Evolutionary conservation across 2,888 invertebrate genomes (phyloP).

Genomic region (Pyrocoelia pectoralis): DNA sequence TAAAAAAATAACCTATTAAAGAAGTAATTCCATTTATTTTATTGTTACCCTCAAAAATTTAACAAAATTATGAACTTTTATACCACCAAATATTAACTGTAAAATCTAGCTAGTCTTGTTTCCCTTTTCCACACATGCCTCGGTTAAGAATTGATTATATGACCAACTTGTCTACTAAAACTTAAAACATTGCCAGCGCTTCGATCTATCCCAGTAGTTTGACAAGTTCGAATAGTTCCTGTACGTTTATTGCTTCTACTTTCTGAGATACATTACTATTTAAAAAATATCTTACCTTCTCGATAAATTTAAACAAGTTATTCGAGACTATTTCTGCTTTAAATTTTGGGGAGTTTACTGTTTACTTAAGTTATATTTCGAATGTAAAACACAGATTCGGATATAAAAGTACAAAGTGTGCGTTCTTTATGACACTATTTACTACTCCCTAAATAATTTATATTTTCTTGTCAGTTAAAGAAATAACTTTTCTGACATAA

Average conservation of each 20-base stretch:
- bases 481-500: too few relatives aligned
- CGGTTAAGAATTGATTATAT: slow-evolving; percentile 32
- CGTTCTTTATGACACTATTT: too few relatives aligned
- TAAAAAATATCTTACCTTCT: background rate
- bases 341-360: background rate
- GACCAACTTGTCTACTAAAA: slow-evolving; percentile 34
- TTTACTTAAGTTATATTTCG: too few relatives aligned
- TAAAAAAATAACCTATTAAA: too few relatives aligned
- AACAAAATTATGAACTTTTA: too few relatives aligned
- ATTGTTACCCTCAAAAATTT: too few relatives aligned
- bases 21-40: too few relatives aligned
- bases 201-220: slow-evolving; percentile 24
- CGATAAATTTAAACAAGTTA: background rate
- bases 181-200: slow-evolving; percentile 30
- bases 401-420: too few relatives aligned
- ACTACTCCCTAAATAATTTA: too few relatives aligned
- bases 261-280: background rate
- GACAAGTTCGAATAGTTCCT: slow-evolving; percentile 14
- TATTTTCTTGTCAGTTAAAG: too few relatives aligned
- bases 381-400: too few relatives aligned
- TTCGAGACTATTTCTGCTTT: background rate
- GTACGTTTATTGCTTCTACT: slow-evolving; percentile 15
- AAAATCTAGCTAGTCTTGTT: background rate
- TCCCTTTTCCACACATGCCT: slow-evolving; percentile 17
- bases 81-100: too few relatives aligned